A percentile compares a stretch with the other conserved stretches of the same genome.
Evolutionary conservation across 2,113 vertebrate genomes (phyloP).

Genomic region (Nannobrachium achirus): DNA sequence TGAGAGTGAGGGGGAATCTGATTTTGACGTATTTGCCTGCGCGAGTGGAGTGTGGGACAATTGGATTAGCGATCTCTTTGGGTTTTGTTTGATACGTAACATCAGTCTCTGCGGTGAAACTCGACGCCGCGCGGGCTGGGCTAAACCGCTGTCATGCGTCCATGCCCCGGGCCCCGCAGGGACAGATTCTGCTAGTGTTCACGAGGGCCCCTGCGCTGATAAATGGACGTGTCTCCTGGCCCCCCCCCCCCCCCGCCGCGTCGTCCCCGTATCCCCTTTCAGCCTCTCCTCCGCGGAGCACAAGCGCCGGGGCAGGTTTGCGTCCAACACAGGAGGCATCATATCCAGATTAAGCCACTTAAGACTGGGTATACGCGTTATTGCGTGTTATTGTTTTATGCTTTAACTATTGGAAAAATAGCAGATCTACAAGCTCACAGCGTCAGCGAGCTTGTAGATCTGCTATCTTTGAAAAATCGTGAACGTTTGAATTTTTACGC

Average conservation of each 20-base stretch:
- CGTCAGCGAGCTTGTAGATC: no score
- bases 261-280: constrained; percentile 59
- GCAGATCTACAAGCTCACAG: no score
- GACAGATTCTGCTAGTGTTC: constrained; percentile 33
- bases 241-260: neutral
- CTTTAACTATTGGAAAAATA: no score
- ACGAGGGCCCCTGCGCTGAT: constrained; percentile 29
- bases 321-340: constrained; percentile 52
- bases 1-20: constrained; percentile 76
- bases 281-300: constrained; percentile 34
- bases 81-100: constrained; percentile 81
- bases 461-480: no score
- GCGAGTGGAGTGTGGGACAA: constrained; percentile 74
- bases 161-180: constrained; percentile 49
- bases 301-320: constrained; percentile 32
- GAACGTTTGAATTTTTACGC: no score
- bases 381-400: no score
- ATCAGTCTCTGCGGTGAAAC: constrained; percentile 79
- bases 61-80: constrained; percentile 79
- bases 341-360: constrained; percentile 65
- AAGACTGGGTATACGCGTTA: no score
- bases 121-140: constrained; percentile 56
- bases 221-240: constrained; percentile 52
- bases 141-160: constrained; percentile 49
- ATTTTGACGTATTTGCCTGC: constrained; percentile 81